A percentile compares a stretch with the other conserved stretches of the same genome.
These are phyloP conservation scores for Antrozous pallidus DNA, from an alignment of 2,797 vertebrate species.

Conservation along the genomic window DNA sequence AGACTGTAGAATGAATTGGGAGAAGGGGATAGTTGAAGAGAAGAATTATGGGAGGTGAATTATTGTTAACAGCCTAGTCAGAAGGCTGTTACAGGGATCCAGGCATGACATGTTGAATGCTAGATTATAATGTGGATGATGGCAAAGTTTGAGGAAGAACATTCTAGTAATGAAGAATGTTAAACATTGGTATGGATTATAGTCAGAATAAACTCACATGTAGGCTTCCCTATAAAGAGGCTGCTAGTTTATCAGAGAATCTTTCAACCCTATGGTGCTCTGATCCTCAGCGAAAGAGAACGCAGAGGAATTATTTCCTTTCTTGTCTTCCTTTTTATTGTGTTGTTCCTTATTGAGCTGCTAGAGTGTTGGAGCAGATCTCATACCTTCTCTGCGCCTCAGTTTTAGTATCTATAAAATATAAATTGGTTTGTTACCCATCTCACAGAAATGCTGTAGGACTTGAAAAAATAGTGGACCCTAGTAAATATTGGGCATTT, in stretches of 20 bases:
- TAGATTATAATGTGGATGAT: not conserved
- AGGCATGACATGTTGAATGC: not conserved
- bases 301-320: constrained; percentile 34
- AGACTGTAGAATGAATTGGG: not conserved
- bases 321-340: constrained; percentile 50
- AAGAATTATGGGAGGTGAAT: not conserved
- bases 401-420: constrained; percentile 56
- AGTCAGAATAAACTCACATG: not conserved
- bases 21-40: not conserved
- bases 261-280: not conserved
- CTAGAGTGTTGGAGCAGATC: not conserved
- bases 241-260: constrained; percentile 19
- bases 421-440: constrained; percentile 60
- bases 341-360: not conserved
- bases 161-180: not conserved
- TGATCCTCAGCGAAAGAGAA: constrained; percentile 30
- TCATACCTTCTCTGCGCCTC: constrained; percentile 31
- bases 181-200: not conserved
- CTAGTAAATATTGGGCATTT: constrained; percentile 47
- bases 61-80: not conserved
- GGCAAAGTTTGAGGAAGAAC: not conserved
- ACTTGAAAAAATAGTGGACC: constrained; percentile 53
- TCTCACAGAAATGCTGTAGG: constrained; percentile 10
- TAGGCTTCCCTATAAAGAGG: constrained; percentile 7
- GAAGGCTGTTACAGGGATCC: not conserved